Percentiles rank a stretch among this genome's conserved stretches.
Evolutionary conservation across 2,888 invertebrate genomes (phyloP).

Genomic region (Elysia crispata): DNA sequence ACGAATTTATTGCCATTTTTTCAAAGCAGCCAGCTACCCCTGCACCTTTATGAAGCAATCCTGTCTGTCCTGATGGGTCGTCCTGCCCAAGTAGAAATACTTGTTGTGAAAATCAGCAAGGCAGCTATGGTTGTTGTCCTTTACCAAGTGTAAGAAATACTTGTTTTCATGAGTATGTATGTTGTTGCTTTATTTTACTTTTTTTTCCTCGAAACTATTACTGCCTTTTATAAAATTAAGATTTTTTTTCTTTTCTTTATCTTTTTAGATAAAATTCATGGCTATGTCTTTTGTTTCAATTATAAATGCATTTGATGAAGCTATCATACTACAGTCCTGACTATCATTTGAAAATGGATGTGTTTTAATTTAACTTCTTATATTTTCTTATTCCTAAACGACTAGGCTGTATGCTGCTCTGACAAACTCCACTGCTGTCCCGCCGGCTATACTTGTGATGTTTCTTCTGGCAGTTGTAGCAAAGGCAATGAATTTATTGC

Average conservation of each 20-base stretch:
- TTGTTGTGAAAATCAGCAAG: conserved; percentile 62
- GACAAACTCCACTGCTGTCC: conserved; percentile 74
- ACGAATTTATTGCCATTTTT: conserved; percentile 26
- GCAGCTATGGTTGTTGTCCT: conserved; percentile 73
- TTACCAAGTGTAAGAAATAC: conserved; percentile 58
- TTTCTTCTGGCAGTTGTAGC: conserved; percentile 57
- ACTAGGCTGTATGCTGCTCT: conserved; percentile 71
- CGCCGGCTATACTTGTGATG: conserved; percentile 64
- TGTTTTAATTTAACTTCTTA: too few species aligned
- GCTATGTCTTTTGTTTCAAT: too few species aligned
- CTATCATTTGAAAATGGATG: too few species aligned
- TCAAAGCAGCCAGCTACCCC: conserved; percentile 35
- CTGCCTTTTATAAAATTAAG: too few species aligned
- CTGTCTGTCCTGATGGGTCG: conserved; percentile 55
- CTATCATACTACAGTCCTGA: too few species aligned
- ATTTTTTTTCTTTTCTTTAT: too few species aligned
- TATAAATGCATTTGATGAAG: too few species aligned
- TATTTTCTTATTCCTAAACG: not conserved
- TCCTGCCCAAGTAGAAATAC: conserved; percentile 62
- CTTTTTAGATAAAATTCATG: too few species aligned
- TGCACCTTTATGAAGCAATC: conserved; percentile 32
- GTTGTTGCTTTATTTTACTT: not conserved
- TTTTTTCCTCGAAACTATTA: too few species aligned
- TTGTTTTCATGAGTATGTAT: not conserved
- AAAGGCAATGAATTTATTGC: conserved; percentile 30